Evolutionary conservation across 2,113 vertebrate genomes (phyloP).

Genomic region (Anser brachyrhynchus): DNA sequence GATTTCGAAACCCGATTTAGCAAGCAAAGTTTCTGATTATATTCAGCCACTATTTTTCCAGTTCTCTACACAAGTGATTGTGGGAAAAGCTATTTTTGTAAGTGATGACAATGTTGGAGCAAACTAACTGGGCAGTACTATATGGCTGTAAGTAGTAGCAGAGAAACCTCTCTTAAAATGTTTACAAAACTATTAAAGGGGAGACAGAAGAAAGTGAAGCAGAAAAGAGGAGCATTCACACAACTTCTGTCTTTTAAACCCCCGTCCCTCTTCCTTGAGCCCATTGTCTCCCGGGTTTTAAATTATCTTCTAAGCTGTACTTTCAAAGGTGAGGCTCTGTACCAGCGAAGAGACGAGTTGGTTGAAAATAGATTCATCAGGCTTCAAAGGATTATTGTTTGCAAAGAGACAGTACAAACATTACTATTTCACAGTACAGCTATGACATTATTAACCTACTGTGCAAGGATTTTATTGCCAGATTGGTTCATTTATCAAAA

Average conservation of each 20-base stretch:
- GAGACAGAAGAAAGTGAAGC: neutral
- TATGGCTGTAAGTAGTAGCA: neutral
- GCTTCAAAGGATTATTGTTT: slow-evolving; percentile 84
- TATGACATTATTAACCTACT: slow-evolving; percentile 86
- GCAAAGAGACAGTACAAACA: slow-evolving; percentile 81
- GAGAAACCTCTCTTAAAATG: slow-evolving; percentile 1
- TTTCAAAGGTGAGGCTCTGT: slow-evolving; percentile 60
- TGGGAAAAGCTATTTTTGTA: slow-evolving; percentile 25
- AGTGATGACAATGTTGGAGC: neutral
- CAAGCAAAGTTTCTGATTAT: slow-evolving; percentile 29
- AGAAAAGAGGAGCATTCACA: neutral
- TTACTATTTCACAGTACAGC: slow-evolving; percentile 82
- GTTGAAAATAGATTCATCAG: slow-evolving; percentile 82
- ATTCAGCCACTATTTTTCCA: slow-evolving; percentile 5
- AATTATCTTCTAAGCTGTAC: slow-evolving; percentile 69
- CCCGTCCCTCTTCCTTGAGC: neutral
- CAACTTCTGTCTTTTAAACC: neutral
- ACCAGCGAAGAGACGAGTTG: slow-evolving; percentile 65
- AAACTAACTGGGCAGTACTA: neutral
- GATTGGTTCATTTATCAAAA: slow-evolving; percentile 86
- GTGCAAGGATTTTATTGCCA: slow-evolving; percentile 81
- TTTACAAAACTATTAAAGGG: slow-evolving; percentile 8
- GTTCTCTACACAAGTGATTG: slow-evolving; percentile 1
- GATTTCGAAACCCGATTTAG: neutral
- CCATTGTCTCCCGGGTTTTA: slow-evolving; percentile 41